These are phyloP conservation scores for Mola mola DNA, from an alignment of 2,113 vertebrate species.

Conservation along the genomic window DNA sequence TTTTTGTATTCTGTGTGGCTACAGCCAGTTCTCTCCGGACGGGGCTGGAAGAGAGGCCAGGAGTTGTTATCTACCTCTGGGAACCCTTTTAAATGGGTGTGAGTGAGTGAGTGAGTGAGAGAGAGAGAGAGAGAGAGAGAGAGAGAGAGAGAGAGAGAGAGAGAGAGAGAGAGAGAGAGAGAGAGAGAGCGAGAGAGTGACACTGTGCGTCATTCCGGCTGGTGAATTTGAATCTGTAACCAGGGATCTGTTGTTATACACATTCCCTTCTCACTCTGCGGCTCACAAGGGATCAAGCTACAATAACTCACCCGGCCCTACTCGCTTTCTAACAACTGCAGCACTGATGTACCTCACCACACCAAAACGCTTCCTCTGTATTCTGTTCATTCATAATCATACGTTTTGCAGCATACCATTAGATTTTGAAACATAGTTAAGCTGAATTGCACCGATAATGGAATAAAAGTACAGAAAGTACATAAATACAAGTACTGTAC, in stretches of 20 bases:
- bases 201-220: constrained; percentile 62
- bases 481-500: too few relatives aligned
- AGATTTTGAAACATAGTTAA: too few relatives aligned
- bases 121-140: too few relatives aligned
- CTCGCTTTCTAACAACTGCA: constrained; percentile 30
- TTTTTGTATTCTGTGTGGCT: constrained; percentile 25
- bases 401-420: too few relatives aligned
- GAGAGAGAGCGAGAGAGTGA: neutral
- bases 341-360: constrained; percentile 11
- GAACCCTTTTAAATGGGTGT: constrained; percentile 22
- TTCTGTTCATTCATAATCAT: too few relatives aligned
- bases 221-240: constrained; percentile 65
- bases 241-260: constrained; percentile 49
- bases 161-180: constrained; percentile 2
- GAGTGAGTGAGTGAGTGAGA: constrained; percentile 5
- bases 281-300: constrained; percentile 53
- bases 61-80: constrained; percentile 42
- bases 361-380: neutral
- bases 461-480: too few relatives aligned
- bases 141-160: too few relatives aligned
- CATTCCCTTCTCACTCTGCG: constrained; percentile 43
- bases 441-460: too few relatives aligned
- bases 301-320: constrained; percentile 31
- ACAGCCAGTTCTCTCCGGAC: constrained; percentile 58
- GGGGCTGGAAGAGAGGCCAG: constrained; percentile 17